Base-by-base conservation (phyloP, 1,140 invertebrate species). In the Drosophila pectinifera region DNA sequence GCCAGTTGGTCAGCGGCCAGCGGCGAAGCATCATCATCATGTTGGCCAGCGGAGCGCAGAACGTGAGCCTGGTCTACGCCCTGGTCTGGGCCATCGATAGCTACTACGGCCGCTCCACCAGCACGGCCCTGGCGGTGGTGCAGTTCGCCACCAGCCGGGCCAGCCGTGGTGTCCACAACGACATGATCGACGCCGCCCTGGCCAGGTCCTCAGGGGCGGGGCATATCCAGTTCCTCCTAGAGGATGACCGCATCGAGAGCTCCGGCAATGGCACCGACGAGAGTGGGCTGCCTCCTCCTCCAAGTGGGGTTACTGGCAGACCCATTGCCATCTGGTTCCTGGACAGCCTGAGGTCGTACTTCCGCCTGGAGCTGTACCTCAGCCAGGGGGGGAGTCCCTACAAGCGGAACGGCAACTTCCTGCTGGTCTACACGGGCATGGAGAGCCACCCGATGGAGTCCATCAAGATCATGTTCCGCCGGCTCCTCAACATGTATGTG, bases 41-140 rank as follows among this genome's bases (percentile, higher is more conserved):
- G 73, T 43, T 63, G 45, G n/a, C 62, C 26, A 53, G 53, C 10
- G 16, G 54, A 5, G n/a, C 42, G 5, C 65, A 69, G 22, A 89
- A 90, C 39, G 61, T 84, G 14, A 80, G 81, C 18, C 51, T 91
- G 36, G 69, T 91, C 34, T 83, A 86, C 28, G 90, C 90, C 39
- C n/a, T 86, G 5, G 76, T 91, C 1, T 91, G 90, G 90, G 73
- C 78, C 36, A 90, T 91, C 8, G 77, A 91, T n/a, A 63, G 73
- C 22, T 78, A 73, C 34, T 91, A 77, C 48, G 90, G 69, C 0
- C 54, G 48, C 5, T 68, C 55, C 20, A 74, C 69, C 0, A 70
- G 53, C 24, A 76, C 68, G 0, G 63, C 90, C 7, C 36, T 91
- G 55, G 61, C 72, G 2, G 73, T 91, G 43, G 65, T 75, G 0